Evolutionary conservation across 2,888 invertebrate species (phyloP).

Genomic region (Dendrolimus pini): DNA sequence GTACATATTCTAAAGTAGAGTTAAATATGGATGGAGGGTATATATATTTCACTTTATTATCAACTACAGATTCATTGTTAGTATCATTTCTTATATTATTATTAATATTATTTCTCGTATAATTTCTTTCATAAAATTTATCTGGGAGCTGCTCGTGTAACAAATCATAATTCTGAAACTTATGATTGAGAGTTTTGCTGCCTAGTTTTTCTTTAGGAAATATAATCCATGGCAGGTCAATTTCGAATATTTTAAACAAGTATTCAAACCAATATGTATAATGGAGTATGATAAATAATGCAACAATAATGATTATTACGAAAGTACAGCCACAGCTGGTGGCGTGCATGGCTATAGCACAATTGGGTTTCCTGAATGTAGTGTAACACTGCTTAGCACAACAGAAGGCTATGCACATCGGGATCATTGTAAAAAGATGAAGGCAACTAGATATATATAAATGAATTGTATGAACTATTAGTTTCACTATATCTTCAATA

Average conservation of each 20-base stretch:
- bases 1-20: no score
- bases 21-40: no score
- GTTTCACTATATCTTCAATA: conserved; percentile 29
- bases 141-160: no score
- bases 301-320: conserved; percentile 15
- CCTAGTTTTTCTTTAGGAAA: conserved; percentile 9
- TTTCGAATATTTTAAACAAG: conserved; percentile 15
- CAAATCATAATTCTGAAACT: no score
- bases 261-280: conserved; percentile 25
- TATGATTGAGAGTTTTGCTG: no score
- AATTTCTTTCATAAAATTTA: no score
- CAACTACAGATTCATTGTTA: no score
- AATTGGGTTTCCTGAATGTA: conserved; percentile 6
- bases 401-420: conserved; percentile 21
- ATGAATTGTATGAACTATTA: conserved; percentile 24
- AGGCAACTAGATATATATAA: conserved; percentile 23
- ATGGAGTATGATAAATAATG: conserved; percentile 19
- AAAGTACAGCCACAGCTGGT: conserved; percentile 16
- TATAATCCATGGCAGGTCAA: conserved; percentile 15
- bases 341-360: conserved; percentile 5
- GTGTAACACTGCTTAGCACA: conserved; percentile 20
- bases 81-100: no score
- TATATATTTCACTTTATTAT: no score
- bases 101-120: no score
- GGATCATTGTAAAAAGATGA: conserved; percentile 24